Evolutionary conservation across 2,797 vertebrate genomes (phyloP), one percentile per base, ranked within the genome.

Genomic region (Chaetodon trifasciatus): DNA sequence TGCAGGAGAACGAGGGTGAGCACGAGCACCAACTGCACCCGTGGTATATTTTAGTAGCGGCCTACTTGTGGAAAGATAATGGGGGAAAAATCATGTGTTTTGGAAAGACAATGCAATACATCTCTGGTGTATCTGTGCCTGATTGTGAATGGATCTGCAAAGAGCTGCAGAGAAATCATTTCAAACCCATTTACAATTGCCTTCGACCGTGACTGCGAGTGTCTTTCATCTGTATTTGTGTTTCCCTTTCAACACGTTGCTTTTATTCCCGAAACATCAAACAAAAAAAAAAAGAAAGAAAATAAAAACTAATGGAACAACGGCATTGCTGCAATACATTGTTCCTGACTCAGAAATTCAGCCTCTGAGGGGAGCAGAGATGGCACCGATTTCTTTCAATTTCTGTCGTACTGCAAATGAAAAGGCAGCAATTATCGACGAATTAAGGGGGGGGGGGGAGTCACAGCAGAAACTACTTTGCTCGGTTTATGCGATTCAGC

Each of bases 391-490:
- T 86, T 79, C 66, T 82, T 78, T 61, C 39, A 50, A 28, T 81
- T 76, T 70, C 50, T 76, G 76, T 74, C 74, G 71, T 15, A 60
- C 11, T 7, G 56, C 28, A 76, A 60, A 85, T 42, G 19, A 61
- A 66, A 81, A 87, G n/a, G 39, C 55, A 4, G 28, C 53, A 68
- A 71, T 81, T 79, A 83, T 67, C 61, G 77, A 56, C 28, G 4
- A 32, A 32, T 32, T 32, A 4, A 4, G 28, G 28, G 28, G 28
- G 28, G 10, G n/a, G 5, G 8, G 35, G n/a, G 23, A 6, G 4
- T 6, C n/a, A 44, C 15, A 40, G 39, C n/a, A 19, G 21, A 24
- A 37, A 32, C 53, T 17, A 23, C n/a, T 40, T 49, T 9, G 42
- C 24, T 32, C 28, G 28, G 28, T 3, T 32, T 32, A 32, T 32